These are phyloP conservation scores for Alectura lathami DNA, from an alignment of 2,113 vertebrate species.

Conservation along the genomic window DNA sequence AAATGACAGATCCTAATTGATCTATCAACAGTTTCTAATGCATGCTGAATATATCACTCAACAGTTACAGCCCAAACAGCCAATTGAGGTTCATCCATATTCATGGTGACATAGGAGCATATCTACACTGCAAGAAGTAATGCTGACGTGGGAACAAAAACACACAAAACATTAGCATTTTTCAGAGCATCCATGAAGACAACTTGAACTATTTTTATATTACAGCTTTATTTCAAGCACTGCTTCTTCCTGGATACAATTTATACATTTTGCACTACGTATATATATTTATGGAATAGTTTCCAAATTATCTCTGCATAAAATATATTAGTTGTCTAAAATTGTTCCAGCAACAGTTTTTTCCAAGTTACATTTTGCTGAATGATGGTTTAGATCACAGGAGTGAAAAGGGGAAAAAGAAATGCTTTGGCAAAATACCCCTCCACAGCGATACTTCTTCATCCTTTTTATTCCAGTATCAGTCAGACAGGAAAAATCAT, in stretches of 20 bases:
- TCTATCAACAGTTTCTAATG: constrained; percentile 19
- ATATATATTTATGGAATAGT: constrained; percentile 33
- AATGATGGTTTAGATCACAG: neutral
- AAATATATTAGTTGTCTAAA: constrained; percentile 54
- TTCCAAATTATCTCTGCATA: constrained; percentile 53
- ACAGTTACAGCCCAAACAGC: neutral
- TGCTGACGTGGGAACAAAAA: constrained; percentile 62
- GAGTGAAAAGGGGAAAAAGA: neutral
- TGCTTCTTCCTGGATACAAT: constrained; percentile 54
- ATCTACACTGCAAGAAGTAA: constrained; percentile 18
- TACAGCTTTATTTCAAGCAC: constrained; percentile 74
- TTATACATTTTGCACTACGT: constrained; percentile 38
- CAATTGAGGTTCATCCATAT: constrained; percentile 32
- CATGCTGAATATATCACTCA: neutral
- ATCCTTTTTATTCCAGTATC: neutral
- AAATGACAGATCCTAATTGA: constrained; percentile 45
- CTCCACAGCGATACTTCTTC: neutral
- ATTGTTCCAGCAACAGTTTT: constrained; percentile 29
- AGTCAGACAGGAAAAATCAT: constrained; percentile 14
- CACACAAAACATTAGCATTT: constrained; percentile 35
- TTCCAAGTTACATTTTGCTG: constrained; percentile 4
- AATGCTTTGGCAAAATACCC: constrained; percentile 45
- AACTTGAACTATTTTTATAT: constrained; percentile 55
- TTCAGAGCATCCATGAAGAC: constrained; percentile 50
- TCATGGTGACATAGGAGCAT: neutral